Conservation (phyloP, 2,113 vertebrate genomes). For the Romanogobio albipinnatus region DNA sequence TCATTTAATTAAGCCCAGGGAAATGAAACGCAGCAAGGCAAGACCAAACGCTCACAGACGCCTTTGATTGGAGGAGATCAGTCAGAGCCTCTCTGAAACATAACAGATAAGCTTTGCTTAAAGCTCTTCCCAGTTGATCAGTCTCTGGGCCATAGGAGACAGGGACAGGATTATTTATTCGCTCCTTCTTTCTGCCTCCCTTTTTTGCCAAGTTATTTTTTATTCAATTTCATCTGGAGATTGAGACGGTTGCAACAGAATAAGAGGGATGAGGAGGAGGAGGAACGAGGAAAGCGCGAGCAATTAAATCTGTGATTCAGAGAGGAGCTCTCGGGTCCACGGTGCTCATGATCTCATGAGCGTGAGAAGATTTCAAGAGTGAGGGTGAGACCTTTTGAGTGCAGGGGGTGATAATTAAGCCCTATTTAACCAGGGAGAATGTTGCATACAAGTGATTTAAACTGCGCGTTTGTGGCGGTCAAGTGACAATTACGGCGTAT, state of each 20-base stretch:
- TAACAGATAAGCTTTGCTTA: constrained; percentile 49
- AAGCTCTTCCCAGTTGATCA: constrained; percentile 38
- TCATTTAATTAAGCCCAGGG: constrained; percentile 60
- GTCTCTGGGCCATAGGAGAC: constrained; percentile 35
- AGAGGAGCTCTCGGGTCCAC: constrained; percentile 45
- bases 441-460: constrained; percentile 10
- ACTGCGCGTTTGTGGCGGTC: not conserved
- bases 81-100: constrained; percentile 23
- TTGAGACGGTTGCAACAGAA: constrained; percentile 40
- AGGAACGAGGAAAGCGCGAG: not conserved
- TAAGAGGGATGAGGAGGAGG: constrained; percentile 21
- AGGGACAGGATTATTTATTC: constrained; percentile 46
- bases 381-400: constrained; percentile 34
- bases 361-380: constrained; percentile 41
- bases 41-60: constrained; percentile 50
- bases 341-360: constrained; percentile 43
- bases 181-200: constrained; percentile 2
- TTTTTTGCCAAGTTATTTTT: constrained; percentile 51
- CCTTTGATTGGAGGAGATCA: constrained; percentile 51
- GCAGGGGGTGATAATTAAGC: constrained; percentile 55
- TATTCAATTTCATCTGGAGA: constrained; percentile 45
- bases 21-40: constrained; percentile 56
- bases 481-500: constrained; percentile 31
- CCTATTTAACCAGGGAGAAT: constrained; percentile 42
- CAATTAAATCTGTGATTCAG: constrained; percentile 48